A percentile compares a stretch with the other conserved stretches of the same genome.
Evolutionary conservation across 2,113 vertebrate genomes (phyloP).

Genomic region (Toxotes chatareus): DNA sequence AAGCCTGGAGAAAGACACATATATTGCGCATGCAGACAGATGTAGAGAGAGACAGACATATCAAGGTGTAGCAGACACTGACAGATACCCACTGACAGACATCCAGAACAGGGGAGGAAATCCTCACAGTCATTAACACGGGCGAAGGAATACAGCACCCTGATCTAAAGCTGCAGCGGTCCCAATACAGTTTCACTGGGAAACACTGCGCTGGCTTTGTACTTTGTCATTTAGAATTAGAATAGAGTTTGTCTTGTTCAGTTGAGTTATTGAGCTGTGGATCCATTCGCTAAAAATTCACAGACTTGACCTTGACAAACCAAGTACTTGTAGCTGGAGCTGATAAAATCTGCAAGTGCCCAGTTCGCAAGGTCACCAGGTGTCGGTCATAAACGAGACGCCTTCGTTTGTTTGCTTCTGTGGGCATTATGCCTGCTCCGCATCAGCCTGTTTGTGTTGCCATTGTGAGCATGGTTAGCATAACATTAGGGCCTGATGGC

Average conservation of each 20-base stretch:
- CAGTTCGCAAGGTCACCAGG: too few relatives aligned
- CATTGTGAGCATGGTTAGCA: too few relatives aligned
- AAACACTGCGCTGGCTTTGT: neutral
- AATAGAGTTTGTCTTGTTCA: neutral
- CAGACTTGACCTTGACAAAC: too few relatives aligned
- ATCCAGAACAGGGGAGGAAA: neutral
- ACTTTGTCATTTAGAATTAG: neutral
- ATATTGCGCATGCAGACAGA: conserved; percentile 42
- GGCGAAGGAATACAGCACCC: neutral
- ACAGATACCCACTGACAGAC: conserved; percentile 6
- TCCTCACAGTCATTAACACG: conserved; percentile 5
- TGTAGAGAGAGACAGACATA: conserved; percentile 10
- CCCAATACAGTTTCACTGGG: neutral
- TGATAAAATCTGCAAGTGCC: too few relatives aligned
- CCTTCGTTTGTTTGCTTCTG: too few relatives aligned
- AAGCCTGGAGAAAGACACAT: conserved; percentile 28
- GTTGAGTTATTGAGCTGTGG: neutral
- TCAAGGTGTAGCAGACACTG: conserved; percentile 15
- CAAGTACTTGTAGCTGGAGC: too few relatives aligned
- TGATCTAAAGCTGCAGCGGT: neutral
- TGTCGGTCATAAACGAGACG: too few relatives aligned
- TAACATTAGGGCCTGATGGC: too few relatives aligned
- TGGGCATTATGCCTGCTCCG: too few relatives aligned
- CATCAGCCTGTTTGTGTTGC: too few relatives aligned
- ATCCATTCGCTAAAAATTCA: too few relatives aligned